Base-by-base conservation (phyloP, 64 coral and sea anemone genomes). In the Montipora efflorescens region DNA sequence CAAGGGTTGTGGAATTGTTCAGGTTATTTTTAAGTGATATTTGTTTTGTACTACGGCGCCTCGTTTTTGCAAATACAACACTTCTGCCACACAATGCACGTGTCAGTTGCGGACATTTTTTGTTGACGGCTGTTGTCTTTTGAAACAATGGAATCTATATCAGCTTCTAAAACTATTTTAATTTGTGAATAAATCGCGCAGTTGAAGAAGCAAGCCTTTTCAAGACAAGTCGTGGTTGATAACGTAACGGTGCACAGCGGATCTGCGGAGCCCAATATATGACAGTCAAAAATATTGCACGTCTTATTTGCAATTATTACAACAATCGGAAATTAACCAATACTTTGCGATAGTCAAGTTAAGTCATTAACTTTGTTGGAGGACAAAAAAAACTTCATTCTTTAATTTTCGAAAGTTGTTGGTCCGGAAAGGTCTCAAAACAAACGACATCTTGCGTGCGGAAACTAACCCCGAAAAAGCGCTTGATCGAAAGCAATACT, bases 161-260 rank as follows among this genome's bases (percentile, higher is more conserved):
- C 49, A 72, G 45, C 62, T 71, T 23, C 82, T 21, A 72, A 72
- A 50, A 48, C 4, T 48, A 19, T 86, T 86, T 86, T 52, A 8
- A 46, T 18, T 86, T 86, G 61, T 86, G 82, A 70, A 86, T 86
- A 71, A 86, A 71, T 86, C 59, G 67, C 62, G 66, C 82, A 64
- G 64, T 19, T 71, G 66, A 48, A 86, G 4, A 71, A 5, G 14
- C 19, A 71, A 49, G 76, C 66, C n/a, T 71, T n/a, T 8, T 71
- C 0, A 51, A 13, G 46, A 49, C 15, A 4, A 71, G 22, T 86
- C 10, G 64, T 71, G 66, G 2, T 72, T 12, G 22, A 16, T 5
- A 45, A 23, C n/a, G 44, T 50, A 62, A 86, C 66, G 81, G 1
- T 0, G 28, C 11, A 8, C 62, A 86, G 67, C 36, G 18, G 8